phyloP scores from a whole-genome alignment of 2,113 vertebrate genomes.

The Gymnarchus niloticus region DNA sequence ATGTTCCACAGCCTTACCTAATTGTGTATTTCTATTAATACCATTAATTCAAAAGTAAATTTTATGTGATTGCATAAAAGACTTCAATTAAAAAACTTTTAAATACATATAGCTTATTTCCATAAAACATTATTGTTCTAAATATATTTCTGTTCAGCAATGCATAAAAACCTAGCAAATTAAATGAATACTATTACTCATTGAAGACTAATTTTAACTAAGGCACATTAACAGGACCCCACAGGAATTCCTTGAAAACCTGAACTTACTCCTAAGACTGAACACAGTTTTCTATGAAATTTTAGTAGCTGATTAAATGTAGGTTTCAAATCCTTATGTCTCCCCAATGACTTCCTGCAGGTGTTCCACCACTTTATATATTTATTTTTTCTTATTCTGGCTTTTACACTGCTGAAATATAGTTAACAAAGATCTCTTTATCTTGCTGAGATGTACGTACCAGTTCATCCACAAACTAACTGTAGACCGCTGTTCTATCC shows the following conservation, averaged over 20 bases:
- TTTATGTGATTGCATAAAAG: conserved; percentile 67
- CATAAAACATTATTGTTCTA: conserved; percentile 67
- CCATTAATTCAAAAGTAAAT: conserved; percentile 69
- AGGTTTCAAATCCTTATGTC: neutral
- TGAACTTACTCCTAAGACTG: conserved; percentile 35
- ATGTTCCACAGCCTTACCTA: conserved; percentile 61
- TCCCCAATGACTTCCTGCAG: conserved; percentile 7
- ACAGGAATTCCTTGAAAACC: conserved; percentile 33
- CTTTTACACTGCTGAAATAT: conserved; percentile 49
- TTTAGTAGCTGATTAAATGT: conserved; percentile 8
- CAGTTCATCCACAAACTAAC: neutral
- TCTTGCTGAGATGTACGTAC: neutral
- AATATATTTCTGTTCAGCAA: conserved; percentile 65
- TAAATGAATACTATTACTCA: conserved; percentile 45
- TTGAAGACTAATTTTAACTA: conserved; percentile 53
- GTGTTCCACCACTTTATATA: conserved; percentile 7
- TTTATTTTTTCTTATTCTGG: conserved; percentile 28
- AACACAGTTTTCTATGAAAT: conserved; percentile 26
- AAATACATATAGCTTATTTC: conserved; percentile 74
- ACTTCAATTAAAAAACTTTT: conserved; percentile 74
- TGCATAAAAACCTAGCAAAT: conserved; percentile 56
- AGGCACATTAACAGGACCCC: conserved; percentile 46
- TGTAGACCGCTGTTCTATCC: neutral
- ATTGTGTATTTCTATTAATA: conserved; percentile 70
- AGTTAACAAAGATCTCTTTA: neutral